Base-by-base conservation (phyloP, 1,140 invertebrate species). In the Drosophila bocki region DNA sequence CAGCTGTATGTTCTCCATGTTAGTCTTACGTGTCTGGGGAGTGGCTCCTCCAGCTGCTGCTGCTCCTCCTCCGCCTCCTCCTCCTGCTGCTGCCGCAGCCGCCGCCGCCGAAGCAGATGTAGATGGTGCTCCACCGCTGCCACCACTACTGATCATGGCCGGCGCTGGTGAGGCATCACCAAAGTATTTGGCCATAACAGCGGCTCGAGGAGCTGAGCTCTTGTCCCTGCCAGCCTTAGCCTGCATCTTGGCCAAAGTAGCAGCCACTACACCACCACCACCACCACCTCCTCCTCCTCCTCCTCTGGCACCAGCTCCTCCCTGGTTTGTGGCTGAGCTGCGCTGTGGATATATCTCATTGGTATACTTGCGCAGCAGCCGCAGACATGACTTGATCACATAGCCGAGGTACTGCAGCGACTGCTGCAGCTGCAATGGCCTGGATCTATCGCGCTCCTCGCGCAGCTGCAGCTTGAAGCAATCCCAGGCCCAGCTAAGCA, bases 281-380 rank as follows among this genome's bases (percentile, higher is more conserved):
- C 47, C n/a, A n/a, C n/a, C n/a, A n/a, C n/a, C n/a, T n/a, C n/a
- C n/a, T n/a, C n/a, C n/a, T n/a, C n/a, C 47, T 37, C 35, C 35
- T 29, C 26, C 26, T 6, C 26, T 6, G 7, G 26, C 26, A 29
- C 37, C 13, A 5, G 1, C 37, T 39, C 13, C 35, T 11, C 8
- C 47, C n/a, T 50, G 15, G 2, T 4, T 12, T 1, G 50, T 3
- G n/a, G 3, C 41, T 7, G 69, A 68, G 39, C 29, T 60, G 3
- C 80, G 69, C 48, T 96, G 96, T 0, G 98, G 97, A 93, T 98
- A 98, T 32, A 98, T 96, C 93, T 98, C 97, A 92, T 96, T 97
- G 22, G 96, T 96, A 78, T 98, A 99, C 11, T 96, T 97, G 75
- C 96, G 94, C 7, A 98, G 93, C 11, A 99, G 93, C 50, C 97